phyloP scores from a whole-genome alignment of 2,888 invertebrate species.

The Nezara viridula region DNA sequence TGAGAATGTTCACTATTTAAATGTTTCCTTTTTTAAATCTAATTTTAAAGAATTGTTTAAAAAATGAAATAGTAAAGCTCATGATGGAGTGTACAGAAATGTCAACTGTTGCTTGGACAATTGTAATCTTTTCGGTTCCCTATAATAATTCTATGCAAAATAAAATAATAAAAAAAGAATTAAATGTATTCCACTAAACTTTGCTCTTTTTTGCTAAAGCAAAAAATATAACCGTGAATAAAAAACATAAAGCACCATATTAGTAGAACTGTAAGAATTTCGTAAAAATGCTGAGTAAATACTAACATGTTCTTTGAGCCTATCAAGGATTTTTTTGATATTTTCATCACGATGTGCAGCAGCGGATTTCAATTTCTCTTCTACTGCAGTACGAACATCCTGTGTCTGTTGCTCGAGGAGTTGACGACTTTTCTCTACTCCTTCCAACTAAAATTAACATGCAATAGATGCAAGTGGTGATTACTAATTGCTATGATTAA shows the following conservation, averaged over 20 bases:
- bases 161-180: background rate
- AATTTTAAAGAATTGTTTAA: background rate
- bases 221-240: background rate
- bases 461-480: constrained; percentile 45
- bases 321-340: constrained; percentile 90
- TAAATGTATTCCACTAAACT: background rate
- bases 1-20: background rate
- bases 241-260: background rate
- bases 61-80: background rate
- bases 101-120: background rate
- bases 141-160: background rate
- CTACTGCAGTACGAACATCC: constrained; percentile 87
- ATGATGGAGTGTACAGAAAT: background rate
- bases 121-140: background rate
- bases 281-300: constrained; percentile 35
- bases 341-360: constrained; percentile 91
- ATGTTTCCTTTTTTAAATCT: background rate
- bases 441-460: constrained; percentile 69
- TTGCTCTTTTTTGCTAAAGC: no score
- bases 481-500: background rate
- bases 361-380: constrained; percentile 89
- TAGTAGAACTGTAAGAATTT: background rate
- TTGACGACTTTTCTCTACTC: constrained; percentile 78
- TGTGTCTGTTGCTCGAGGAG: constrained; percentile 88
- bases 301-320: constrained; percentile 92